phyloP scores from a whole-genome alignment of 1,140 invertebrate genomes.

The Potamilus streckersoni region DNA sequence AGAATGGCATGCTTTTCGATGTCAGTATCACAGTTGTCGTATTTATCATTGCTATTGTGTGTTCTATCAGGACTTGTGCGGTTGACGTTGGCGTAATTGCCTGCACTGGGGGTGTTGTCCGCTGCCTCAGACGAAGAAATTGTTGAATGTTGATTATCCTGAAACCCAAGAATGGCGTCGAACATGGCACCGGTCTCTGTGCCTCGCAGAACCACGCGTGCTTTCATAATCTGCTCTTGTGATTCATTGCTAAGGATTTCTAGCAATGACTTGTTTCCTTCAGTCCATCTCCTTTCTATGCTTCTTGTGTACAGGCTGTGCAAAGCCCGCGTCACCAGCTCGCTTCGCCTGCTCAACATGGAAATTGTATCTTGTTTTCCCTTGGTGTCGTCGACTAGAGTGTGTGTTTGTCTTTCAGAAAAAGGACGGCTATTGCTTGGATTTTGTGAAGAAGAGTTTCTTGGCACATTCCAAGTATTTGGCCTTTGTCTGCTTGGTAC shows the following conservation, averaged over 20 bases:
- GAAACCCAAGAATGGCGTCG: conserved; percentile 12
- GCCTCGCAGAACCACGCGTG: conserved; percentile 21
- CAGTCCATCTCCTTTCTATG: conserved; percentile 8
- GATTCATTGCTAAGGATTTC: conserved; percentile 19
- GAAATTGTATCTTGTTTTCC: too few species aligned
- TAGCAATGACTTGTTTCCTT: conserved; percentile 11
- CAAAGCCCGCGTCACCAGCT: conserved; percentile 17
- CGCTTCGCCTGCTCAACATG: neutral
- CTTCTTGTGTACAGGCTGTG: conserved; percentile 21
- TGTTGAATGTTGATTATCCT: conserved; percentile 6
- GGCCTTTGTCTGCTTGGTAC: too few species aligned
- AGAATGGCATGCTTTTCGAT: neutral
- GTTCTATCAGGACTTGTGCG: neutral
- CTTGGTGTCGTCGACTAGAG: too few species aligned
- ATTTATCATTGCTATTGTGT: neutral
- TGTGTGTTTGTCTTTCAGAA: too few species aligned
- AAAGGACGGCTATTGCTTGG: too few species aligned
- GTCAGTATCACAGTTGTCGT: neutral
- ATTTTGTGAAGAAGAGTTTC: too few species aligned
- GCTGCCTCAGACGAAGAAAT: neutral
- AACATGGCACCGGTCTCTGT: conserved; percentile 17
- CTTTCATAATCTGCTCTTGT: conserved; percentile 21
- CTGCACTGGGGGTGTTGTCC: neutral
- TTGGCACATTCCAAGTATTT: too few species aligned
- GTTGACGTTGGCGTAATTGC: neutral